Base-by-base conservation (phyloP, 2,888 invertebrate genomes). In the Pandemis cinnamomeana region DNA sequence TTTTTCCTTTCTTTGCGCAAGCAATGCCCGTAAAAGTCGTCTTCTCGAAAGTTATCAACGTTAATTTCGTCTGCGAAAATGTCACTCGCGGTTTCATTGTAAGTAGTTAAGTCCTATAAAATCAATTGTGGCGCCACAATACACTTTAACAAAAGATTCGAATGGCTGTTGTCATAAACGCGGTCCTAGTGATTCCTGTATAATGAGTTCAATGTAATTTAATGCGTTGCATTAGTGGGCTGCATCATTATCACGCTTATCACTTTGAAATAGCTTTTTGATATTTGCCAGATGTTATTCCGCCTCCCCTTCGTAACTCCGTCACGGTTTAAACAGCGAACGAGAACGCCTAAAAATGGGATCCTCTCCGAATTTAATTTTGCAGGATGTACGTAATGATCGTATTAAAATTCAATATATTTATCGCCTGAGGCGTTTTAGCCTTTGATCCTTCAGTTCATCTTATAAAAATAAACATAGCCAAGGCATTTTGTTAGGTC, bases 181-280 rank as follows among this genome's bases (percentile, higher is more conserved):
- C 66, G 82, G 76, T 83, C 82, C 85, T 86, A 84, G 85, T 91
- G 89, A 91, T 90, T 87, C 85, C 84, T 77, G 83, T 83, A 85
- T 91, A 90, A 91, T 90, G 86, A 86, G 84, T 87, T 85, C 78
- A 88, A 87, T 90, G 88, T 88, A 90, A 89, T 92, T 90, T 88
- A 90, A 92, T 88, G 86, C 84, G 85, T 80, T 87, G 87, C 87
- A 89, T 91, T 90, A 88, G 86, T 84, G 86, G 82, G 84, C 84
- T 84, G 83, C 86, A 84, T 82, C 84, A 83, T 89, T 91, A 92
- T 92, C 91, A 88, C 85, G 88, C 87, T 90, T 91, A 92, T 93
- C 92, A 91, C 84, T 88, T 88, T 85, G 82, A 86, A 89, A 91
- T 89, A 87, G 84, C 87, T 86, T 91, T 89, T 87, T 90, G 88